Evolutionary conservation across 2,797 vertebrate species (phyloP).

Genomic region (Channa striata): DNA sequence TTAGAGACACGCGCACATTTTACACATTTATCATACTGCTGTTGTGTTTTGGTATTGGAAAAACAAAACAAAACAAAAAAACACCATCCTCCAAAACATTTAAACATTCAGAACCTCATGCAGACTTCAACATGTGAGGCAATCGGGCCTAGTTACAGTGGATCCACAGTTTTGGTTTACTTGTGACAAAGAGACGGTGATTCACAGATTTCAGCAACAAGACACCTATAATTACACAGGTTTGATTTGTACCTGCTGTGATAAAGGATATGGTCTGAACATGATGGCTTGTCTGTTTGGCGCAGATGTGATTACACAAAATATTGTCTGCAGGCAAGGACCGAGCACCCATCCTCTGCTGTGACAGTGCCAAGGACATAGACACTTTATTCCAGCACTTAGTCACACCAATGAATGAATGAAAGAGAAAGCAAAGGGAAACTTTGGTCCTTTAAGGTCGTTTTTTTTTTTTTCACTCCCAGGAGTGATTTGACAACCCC

Average conservation of each 20-base stretch:
- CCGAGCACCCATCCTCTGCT: slow-evolving; percentile 39
- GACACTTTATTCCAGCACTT: slow-evolving; percentile 48
- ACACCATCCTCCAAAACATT: neutral
- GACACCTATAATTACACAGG: slow-evolving; percentile 41
- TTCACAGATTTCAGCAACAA: slow-evolving; percentile 36
- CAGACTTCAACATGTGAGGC: neutral
- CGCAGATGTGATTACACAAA: slow-evolving; percentile 54
- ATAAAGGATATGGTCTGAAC: slow-evolving; percentile 29
- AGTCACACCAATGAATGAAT: slow-evolving; percentile 53
- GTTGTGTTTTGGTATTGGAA: neutral
- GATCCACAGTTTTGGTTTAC: slow-evolving; percentile 23
- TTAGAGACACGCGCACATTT: neutral
- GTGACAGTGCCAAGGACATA: slow-evolving; percentile 35
- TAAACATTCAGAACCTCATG: neutral
- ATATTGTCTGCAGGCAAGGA: slow-evolving; percentile 43
- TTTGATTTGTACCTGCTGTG: slow-evolving; percentile 43
- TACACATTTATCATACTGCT: neutral
- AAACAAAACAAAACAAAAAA: neutral
- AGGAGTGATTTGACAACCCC: slow-evolving; percentile 55
- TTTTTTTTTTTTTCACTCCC: slow-evolving; percentile 62
- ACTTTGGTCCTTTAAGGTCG: slow-evolving; percentile 39
- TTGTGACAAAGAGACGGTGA: slow-evolving; percentile 25
- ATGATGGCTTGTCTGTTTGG: slow-evolving; percentile 43
- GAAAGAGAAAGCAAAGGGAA: slow-evolving; percentile 32
- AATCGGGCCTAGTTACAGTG: neutral